Evolutionary conservation across 2,113 vertebrate genomes (phyloP), one percentile per base, ranked within the genome.

Genomic region (Solea senegalensis): DNA sequence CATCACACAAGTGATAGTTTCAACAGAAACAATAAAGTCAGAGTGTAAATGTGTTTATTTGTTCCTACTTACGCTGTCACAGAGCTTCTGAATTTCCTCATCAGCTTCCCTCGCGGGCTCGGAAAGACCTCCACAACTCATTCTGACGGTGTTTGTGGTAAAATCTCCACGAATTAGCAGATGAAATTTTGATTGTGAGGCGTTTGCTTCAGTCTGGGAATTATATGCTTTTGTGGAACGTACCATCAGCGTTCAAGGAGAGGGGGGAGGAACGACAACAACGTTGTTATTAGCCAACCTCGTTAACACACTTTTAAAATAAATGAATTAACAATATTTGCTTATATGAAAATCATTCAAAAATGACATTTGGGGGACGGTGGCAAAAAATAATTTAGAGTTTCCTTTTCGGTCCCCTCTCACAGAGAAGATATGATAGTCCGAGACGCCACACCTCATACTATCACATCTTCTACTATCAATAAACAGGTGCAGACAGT

Each of bases 161-260:
- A 34, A 34, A 34, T 4, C 34, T 34, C 3, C 34, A 34, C 34
- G 3, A 6, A 34, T 6, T 34, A 34, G 43, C 43, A 2, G 8
- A 2, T 44, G n/a, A 21, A 9, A 21, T 16, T 1, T 21, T 21
- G 34, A 34, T 6, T 34, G 34, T 34, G 21, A 51, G 15, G 48
- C 6, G 15, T 8, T 50, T 0, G 46, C 46, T 44, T 8, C 4
- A 44, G 4, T 4, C 43, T 9, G 1, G 43, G 43, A 11, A 44
- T 44, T 7, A 82, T 53, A 21, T 85, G 75, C 78, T 3, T 0
- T 62, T 54, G 4, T 43, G 72, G 85, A 52, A 2, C 1, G 43
- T 71, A 89, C 87, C 85, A 89, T 71, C 27, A 5, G 4, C 0
- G 3, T 0, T 8, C 4, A 11, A 4, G 43, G 11, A 46, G 45